Percentiles rank a stretch among this genome's conserved stretches.
phyloP scores from a whole-genome alignment of 1,140 invertebrate species.

The Macrocentrus cingulum region DNA sequence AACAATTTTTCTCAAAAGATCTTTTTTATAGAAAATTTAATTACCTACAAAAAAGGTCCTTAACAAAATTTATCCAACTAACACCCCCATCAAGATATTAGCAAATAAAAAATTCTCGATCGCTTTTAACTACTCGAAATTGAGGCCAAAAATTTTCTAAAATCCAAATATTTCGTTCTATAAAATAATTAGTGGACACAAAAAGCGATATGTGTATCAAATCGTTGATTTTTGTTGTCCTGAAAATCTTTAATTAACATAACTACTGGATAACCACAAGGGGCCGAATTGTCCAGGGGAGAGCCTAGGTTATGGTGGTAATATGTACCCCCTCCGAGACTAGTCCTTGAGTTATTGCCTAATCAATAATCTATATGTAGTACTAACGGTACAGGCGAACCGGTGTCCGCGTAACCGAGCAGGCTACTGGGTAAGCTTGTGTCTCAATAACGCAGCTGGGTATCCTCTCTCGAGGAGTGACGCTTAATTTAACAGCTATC shows the following conservation, averaged over 20 bases:
- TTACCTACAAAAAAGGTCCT: too few relatives aligned
- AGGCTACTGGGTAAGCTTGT: conserved; percentile 46
- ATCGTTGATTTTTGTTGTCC: too few relatives aligned
- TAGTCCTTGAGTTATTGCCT: conserved; percentile 59
- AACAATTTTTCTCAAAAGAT: too few relatives aligned
- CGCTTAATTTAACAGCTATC: conserved; percentile 28
- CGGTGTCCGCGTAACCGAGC: conserved; percentile 50
- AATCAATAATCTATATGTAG: conserved; percentile 53
- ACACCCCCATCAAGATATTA: too few relatives aligned
- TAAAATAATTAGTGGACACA: too few relatives aligned
- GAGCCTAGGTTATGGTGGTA: conserved; percentile 46
- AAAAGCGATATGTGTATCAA: too few relatives aligned
- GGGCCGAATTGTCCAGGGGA: conserved; percentile 24
- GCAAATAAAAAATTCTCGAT: too few relatives aligned
- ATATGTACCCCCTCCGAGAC: conserved; percentile 51
- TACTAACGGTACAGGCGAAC: conserved; percentile 35
- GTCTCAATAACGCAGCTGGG: conserved; percentile 50
- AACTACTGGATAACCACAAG: conserved; percentile 50
- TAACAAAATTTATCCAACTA: too few relatives aligned
- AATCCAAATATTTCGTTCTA: too few relatives aligned
- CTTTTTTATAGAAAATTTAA: too few relatives aligned
- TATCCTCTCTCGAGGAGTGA: conserved; percentile 29
- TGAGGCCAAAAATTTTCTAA: too few relatives aligned
- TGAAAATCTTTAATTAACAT: conserved; percentile 48
- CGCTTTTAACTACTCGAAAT: too few relatives aligned